Conservation (phyloP, 2,888 invertebrate species). For the Digitonthophagus gazella region DNA sequence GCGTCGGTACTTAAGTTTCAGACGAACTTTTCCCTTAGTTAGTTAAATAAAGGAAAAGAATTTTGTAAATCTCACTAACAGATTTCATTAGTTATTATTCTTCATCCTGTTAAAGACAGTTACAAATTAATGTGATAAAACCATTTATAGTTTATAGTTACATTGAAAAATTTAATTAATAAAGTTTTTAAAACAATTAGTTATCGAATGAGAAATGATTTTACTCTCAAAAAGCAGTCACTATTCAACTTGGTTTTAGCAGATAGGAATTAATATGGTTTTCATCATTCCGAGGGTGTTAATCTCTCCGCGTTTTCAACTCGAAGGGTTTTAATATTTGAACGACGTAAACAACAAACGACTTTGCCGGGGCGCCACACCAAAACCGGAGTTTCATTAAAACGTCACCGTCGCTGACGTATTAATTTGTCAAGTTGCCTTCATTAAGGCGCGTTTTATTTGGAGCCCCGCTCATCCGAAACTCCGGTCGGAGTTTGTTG, state of each 20-base stretch:
- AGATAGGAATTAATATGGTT: background rate
- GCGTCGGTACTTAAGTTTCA: background rate
- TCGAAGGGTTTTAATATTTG: background rate
- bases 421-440: constrained; percentile 13
- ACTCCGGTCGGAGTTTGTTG: background rate
- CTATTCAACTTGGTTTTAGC: too few species aligned
- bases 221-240: too few species aligned
- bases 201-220: too few species aligned
- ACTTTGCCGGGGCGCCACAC: background rate
- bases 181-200: too few species aligned
- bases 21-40: background rate
- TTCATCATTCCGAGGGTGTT: too few species aligned
- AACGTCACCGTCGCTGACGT: constrained; percentile 9
- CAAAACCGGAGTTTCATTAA: constrained; percentile 9
- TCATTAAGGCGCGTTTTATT: constrained; percentile 3
- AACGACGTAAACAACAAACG: background rate
- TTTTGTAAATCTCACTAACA: background rate
- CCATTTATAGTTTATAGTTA: too few species aligned
- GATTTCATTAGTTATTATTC: background rate
- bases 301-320: background rate
- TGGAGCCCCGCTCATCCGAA: background rate
- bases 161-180: too few species aligned
- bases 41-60: background rate
- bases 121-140: too few species aligned
- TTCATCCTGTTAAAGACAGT: too few species aligned